Conservation (phyloP, 2,113 vertebrate species). For the Engystomops pustulosus region DNA sequence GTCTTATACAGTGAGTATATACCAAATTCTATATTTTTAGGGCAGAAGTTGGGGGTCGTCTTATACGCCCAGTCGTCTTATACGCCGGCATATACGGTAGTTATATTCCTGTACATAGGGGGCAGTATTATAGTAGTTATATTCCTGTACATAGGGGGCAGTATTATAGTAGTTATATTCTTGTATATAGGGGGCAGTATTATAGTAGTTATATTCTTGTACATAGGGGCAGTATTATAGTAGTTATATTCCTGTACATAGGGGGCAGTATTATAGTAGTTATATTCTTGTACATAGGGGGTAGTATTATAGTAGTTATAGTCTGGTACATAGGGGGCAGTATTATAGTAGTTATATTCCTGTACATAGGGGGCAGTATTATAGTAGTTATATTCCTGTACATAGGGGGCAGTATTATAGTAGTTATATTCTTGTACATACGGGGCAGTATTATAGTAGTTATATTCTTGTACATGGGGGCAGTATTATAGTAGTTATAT, state of each 20-base stretch:
- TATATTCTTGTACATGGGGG: not conserved
- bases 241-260: not conserved
- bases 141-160: constrained; percentile 5
- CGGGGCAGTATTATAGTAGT: constrained; percentile 3
- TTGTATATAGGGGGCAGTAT: not conserved
- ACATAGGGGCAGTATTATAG: not conserved
- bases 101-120: constrained; percentile 3
- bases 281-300: not conserved
- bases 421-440: constrained; percentile 4
- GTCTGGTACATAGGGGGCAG: not conserved
- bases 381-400: constrained; percentile 3
- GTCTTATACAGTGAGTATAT: too few relatives aligned
- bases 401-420: not conserved
- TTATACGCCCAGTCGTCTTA: too few relatives aligned
- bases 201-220: constrained; percentile 4
- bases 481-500: not conserved
- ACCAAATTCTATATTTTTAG: too few relatives aligned
- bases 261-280: not conserved
- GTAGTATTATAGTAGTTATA: not conserved
- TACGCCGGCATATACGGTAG: too few relatives aligned
- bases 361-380: not conserved
- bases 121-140: not conserved
- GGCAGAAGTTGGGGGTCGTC: too few relatives aligned
- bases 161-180: constrained; percentile 8
- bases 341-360: not conserved